Percentiles rank a stretch among this genome's conserved stretches.
Evolutionary conservation across 2,888 invertebrate species (phyloP).

Genomic region (Caenorhabditis uteleia): DNA sequence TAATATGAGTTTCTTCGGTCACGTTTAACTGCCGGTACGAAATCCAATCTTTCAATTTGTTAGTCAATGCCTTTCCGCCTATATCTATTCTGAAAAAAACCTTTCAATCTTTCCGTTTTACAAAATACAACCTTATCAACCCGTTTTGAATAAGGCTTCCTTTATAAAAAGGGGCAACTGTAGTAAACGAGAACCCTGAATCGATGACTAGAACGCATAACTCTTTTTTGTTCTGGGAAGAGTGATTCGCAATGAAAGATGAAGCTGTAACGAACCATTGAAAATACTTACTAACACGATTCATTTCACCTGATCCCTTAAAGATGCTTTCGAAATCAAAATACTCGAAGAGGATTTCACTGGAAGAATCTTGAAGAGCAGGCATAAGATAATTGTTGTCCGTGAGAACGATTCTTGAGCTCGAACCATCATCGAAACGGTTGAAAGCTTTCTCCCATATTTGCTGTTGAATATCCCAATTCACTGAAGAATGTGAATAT

Average conservation of each 20-base stretch:
- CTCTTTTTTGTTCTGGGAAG: conserved; percentile 65
- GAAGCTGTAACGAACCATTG: conserved; percentile 73
- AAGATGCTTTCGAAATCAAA: conserved; percentile 84
- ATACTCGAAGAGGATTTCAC: conserved; percentile 96
- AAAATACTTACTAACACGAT: neutral
- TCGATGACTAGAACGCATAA: conserved; percentile 86
- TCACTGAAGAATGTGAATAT: conserved; percentile 73
- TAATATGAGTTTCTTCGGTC: conserved; percentile 73
- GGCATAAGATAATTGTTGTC: conserved; percentile 93
- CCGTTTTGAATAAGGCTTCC: conserved; percentile 71
- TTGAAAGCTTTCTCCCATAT: conserved; percentile 95
- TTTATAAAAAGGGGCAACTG: conserved; percentile 88
- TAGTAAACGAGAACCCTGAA: conserved; percentile 92
- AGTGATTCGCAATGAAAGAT: conserved; percentile 80
- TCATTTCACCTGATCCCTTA: conserved; percentile 58
- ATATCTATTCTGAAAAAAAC: conserved; percentile 79
- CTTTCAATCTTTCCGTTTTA: too few species aligned
- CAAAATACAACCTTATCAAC: conserved; percentile 49
- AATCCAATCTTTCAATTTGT: conserved; percentile 94
- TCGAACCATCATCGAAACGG: conserved; percentile 71
- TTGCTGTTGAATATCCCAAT: conserved; percentile 91
- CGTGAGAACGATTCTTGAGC: conserved; percentile 84
- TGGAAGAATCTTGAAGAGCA: conserved; percentile 88
- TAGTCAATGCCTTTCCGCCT: conserved; percentile 94
- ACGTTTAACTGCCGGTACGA: conserved; percentile 88